Evolutionary conservation across 2,113 vertebrate genomes (phyloP), one percentile per base, ranked within the genome.

Genomic region (Colius striatus): DNA sequence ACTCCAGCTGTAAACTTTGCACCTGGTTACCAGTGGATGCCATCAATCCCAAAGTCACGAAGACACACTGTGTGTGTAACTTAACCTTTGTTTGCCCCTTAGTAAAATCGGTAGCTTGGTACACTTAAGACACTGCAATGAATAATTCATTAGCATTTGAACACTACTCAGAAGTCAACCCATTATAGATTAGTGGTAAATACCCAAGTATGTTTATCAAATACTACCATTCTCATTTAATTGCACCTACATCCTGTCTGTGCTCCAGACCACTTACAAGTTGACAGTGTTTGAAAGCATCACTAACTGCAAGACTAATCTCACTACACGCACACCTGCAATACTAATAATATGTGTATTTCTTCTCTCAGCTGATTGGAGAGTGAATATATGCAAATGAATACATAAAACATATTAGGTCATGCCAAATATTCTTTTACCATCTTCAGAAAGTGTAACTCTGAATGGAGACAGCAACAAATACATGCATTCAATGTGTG

Each of bases 311-410:
- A 73, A 71, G 43, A 23, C 60, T 32, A 32, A 81, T 14, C 48
- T 18, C 0, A 0, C 23, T 38, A 58, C 6, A 36, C 16, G 62
- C 61, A 1, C 5, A 57, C 45, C 45, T 43, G 50, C 13, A 72
- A 74, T 17, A 43, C 51, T 43, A 34, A 48, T 3, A 18, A 18
- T 2, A 3, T 1, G 17, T 45, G 23, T 38, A 57, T 2, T 63
- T 3, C 16, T 30, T 26, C 60, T 67, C 60, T 60, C 30, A 65
- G 11, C n/a, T n/a, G 38, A 48, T 1, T 50, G 68, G 57, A 34
- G 26, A 66, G 47, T 7, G 32, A 48, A 53, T 10, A n/a, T 20
- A 20, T 5, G 41, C 47, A 48, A 47, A 5, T 12, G 61, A 78
- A 51, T 9, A 48, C 27, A 54, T 13, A 10, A 74, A 63, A 12